Conservation (phyloP, 2,797 vertebrate species). For the Scarus forsteni region DNA sequence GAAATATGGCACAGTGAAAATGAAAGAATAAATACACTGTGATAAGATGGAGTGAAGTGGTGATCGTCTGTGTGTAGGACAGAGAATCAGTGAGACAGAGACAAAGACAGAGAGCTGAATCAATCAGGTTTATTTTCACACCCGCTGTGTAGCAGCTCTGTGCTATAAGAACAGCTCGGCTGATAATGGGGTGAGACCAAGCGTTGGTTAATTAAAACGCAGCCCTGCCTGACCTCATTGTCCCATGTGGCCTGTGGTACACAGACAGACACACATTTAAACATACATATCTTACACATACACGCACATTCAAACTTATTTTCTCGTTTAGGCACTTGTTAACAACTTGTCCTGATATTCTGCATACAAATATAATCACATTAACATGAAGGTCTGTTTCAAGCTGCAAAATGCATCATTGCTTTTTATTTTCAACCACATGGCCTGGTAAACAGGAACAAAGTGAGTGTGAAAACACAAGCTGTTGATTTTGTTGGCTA, state of each 20-base stretch:
- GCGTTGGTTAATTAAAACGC: constrained; percentile 59
- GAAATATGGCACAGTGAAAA: constrained; percentile 23
- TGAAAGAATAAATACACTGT: constrained; percentile 25
- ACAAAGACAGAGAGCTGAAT: constrained; percentile 47
- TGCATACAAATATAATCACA: background rate
- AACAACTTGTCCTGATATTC: background rate
- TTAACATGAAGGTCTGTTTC: background rate
- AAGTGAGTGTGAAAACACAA: background rate
- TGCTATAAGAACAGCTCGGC: constrained; percentile 24
- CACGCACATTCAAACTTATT: background rate
- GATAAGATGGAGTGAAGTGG: constrained; percentile 31
- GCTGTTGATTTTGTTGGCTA: background rate
- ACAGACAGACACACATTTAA: constrained; percentile 5
- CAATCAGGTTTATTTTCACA: constrained; percentile 46
- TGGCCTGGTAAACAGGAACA: background rate
- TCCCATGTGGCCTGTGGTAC: constrained; percentile 13
- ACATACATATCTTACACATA: background rate
- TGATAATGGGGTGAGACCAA: constrained; percentile 45
- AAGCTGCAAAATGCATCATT: constrained; percentile 5
- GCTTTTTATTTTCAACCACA: background rate
- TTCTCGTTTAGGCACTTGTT: constrained; percentile 5
- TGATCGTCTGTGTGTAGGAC: constrained; percentile 1
- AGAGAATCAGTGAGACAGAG: constrained; percentile 23
- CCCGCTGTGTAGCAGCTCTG: constrained; percentile 28
- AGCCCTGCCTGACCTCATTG: constrained; percentile 47